Base-by-base conservation (phyloP, 2,888 invertebrate species). In the Cantharis lateralis region DNA sequence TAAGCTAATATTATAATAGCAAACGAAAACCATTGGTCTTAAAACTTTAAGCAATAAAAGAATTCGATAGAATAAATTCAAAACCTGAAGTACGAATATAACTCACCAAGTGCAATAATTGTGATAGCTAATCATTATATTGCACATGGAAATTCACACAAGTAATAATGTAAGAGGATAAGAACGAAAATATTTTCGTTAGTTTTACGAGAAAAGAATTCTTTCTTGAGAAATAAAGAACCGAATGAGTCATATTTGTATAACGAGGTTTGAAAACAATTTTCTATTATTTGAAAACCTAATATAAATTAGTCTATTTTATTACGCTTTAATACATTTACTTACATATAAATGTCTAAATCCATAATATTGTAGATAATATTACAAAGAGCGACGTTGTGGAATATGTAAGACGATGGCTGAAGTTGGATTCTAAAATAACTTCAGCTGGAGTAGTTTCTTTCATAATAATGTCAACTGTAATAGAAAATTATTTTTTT, bases 401-500 rank as follows among this genome's bases (percentile, higher is more conserved):
- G 69, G 71, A 74, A 61, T 66, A 77, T 62, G 63, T 62, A 28
- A 74, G 74, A 72, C 71, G 74, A 66, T 62, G 70, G 48, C 77
- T 71, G 63, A 63, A 63, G 61, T 70, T 78, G 16, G 75, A 69
- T 63, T 78, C 75, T 28, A 75, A 75, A 18, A 78, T 76, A n/a
- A 73, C 78, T 73, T 78, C 78, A 10, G 78, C 74, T 24, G 76
- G 78, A 62, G 75, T 75, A 10, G 75, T 75, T 68, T 78, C 78
- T 32, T 78, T 78, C 63, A 78, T 78, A 32, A 78, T 68, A 74
- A 78, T 78, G 78, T 78, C 78, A 74, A 78, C 78, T 78, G 69
- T 13, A 75, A 75, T 48, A 62, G 62, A 61, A 69, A 26, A 73
- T 66, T 13, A 48, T 48, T 48, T n/a, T 48, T 28, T 48, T 48